Percentiles rank a stretch among this genome's conserved stretches.
Evolutionary conservation across 2,113 vertebrate species (phyloP).

Genomic region (Platichthys stellatus): DNA sequence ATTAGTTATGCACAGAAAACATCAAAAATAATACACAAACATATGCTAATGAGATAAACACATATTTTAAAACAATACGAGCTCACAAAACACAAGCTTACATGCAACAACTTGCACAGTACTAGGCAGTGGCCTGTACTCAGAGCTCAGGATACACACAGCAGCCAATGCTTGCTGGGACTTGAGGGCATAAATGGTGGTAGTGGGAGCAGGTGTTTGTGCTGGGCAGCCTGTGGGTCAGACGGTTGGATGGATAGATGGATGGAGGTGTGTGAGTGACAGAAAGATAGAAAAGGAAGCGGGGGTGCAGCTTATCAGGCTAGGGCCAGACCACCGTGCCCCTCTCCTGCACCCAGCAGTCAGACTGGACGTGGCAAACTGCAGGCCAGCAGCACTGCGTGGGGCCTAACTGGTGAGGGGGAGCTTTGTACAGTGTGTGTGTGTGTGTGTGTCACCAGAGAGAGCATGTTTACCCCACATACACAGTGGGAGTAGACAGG

Average conservation of each 20-base stretch:
- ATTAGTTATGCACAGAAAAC: neutral
- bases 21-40: slow-evolving; percentile 1
- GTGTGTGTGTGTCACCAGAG: slow-evolving; percentile 35
- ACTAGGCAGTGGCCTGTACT: slow-evolving; percentile 32
- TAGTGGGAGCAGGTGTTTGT: slow-evolving; percentile 73
- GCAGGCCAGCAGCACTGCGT: slow-evolving; percentile 62
- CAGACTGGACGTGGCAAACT: slow-evolving; percentile 58
- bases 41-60: neutral
- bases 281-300: slow-evolving; percentile 54
- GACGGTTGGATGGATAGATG: slow-evolving; percentile 58
- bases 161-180: slow-evolving; percentile 27
- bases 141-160: slow-evolving; percentile 49
- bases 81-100: slow-evolving; percentile 31
- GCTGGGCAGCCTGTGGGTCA: slow-evolving; percentile 70
- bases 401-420: slow-evolving; percentile 53
- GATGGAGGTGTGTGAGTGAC: slow-evolving; percentile 61
- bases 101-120: slow-evolving; percentile 24
- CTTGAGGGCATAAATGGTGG: slow-evolving; percentile 53
- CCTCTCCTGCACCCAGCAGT: slow-evolving; percentile 65
- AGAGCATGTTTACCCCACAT: slow-evolving; percentile 58
- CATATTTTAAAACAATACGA: slow-evolving; percentile 11
- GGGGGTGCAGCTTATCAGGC: slow-evolving; percentile 70
- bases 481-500: slow-evolving; percentile 47
- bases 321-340: slow-evolving; percentile 63
- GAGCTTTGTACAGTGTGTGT: slow-evolving; percentile 47